Percentiles rank a stretch among this genome's conserved stretches.
These are phyloP conservation scores for Channa maculata DNA, from an alignment of 2,113 vertebrate genomes.

Conservation along the genomic window DNA sequence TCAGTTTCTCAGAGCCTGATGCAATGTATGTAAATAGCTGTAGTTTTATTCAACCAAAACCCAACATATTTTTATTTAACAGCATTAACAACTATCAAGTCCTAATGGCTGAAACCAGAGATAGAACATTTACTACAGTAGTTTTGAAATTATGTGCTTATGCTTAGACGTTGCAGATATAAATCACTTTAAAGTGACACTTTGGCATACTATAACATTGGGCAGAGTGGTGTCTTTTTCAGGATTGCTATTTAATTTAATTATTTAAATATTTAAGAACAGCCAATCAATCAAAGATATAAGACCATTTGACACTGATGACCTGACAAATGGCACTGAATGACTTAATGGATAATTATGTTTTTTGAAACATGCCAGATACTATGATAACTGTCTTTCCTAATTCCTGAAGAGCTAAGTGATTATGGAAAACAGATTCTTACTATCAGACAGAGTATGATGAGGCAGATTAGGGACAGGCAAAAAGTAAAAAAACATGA, in stretches of 20 bases:
- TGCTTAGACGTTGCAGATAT: no score
- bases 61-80: no score
- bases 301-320: no score
- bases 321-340: neutral
- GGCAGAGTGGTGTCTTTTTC: neutral
- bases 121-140: no score
- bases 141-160: no score
- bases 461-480: neutral
- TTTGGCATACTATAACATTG: neutral
- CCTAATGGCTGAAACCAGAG: no score
- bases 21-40: no score
- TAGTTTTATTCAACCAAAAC: no score
- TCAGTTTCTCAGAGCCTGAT: no score
- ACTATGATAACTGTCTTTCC: neutral
- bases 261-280: neutral
- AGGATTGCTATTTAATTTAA: neutral
- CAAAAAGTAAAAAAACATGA: conserved; percentile 3
- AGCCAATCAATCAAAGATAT: neutral
- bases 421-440: conserved; percentile 7
- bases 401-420: conserved; percentile 3
- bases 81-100: no score
- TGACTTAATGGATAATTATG: neutral
- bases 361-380: conserved; percentile 7
- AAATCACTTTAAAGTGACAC: no score
- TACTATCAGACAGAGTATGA: conserved; percentile 22